These are phyloP conservation scores for Rhagonycha lutea DNA, from an alignment of 2,888 invertebrate species.

Conservation along the genomic window DNA sequence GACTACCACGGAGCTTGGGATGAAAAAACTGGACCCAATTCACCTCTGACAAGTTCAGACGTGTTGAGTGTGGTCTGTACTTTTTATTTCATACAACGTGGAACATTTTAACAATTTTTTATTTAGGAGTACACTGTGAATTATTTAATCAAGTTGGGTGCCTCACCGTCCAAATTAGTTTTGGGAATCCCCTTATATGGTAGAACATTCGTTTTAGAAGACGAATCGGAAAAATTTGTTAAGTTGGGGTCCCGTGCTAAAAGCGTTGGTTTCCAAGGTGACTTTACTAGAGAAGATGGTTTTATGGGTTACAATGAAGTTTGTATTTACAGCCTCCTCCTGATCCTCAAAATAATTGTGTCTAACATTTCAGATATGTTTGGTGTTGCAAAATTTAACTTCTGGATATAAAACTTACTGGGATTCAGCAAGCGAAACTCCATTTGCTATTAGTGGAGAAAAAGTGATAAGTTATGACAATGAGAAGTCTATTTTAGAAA, in stretches of 20 bases:
- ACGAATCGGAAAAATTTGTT: constrained; percentile 45
- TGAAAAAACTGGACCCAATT: constrained; percentile 73
- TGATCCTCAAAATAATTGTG: neutral
- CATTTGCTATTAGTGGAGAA: constrained; percentile 64
- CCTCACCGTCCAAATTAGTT: constrained; percentile 76
- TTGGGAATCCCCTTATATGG: constrained; percentile 86
- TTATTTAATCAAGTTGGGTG: constrained; percentile 74
- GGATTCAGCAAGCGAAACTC: constrained; percentile 70
- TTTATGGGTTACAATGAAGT: constrained; percentile 91
- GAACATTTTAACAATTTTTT: constrained; percentile 3
- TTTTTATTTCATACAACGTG: neutral
- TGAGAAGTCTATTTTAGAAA: constrained; percentile 72
- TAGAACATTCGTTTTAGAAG: constrained; percentile 69
- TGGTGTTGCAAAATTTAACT: constrained; percentile 62
- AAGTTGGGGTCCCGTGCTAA: constrained; percentile 61
- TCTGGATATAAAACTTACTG: constrained; percentile 56
- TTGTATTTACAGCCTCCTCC: constrained; percentile 22
- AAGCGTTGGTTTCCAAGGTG: constrained; percentile 73
- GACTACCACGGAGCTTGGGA: constrained; percentile 90
- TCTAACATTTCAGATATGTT: constrained; percentile 62
- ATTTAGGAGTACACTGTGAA: constrained; percentile 74
- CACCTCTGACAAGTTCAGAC: constrained; percentile 69
- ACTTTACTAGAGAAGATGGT: constrained; percentile 77
- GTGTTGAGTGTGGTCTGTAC: constrained; percentile 68
- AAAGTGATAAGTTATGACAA: constrained; percentile 79